A percentile compares a stretch with the other conserved stretches of the same genome.
These are phyloP conservation scores for Drosophila tani DNA, from an alignment of 1,140 invertebrate genomes.

Conservation along the genomic window DNA sequence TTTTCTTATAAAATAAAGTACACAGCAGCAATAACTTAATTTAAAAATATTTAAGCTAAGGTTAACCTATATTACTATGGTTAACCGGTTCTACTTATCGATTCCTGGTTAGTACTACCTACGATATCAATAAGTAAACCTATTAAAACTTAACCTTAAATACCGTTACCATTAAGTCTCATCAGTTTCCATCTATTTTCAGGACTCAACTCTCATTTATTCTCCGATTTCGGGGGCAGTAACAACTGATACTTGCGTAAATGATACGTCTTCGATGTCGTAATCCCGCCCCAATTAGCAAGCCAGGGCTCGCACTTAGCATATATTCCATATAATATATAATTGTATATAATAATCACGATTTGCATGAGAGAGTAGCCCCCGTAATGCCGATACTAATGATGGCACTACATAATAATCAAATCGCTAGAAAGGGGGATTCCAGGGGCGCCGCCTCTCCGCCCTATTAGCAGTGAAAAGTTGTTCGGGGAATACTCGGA, in stretches of 20 bases:
- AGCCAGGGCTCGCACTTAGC: neutral
- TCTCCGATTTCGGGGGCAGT: neutral
- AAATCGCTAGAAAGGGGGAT: conserved; percentile 10
- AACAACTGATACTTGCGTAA: neutral
- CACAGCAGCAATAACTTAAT: too few species aligned
- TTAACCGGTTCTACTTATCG: too few species aligned
- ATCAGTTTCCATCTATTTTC: neutral
- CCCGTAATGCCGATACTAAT: conserved; percentile 2
- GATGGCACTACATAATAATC: conserved; percentile 38
- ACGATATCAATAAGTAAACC: too few species aligned
- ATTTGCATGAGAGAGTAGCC: conserved; percentile 10
- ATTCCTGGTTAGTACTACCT: too few species aligned
- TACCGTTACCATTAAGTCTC: too few species aligned
- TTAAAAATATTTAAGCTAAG: too few species aligned
- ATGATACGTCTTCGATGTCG: neutral
- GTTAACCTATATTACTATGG: too few species aligned
- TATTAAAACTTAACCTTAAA: too few species aligned
- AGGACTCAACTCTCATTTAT: too few species aligned
- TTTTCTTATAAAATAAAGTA: too few species aligned
- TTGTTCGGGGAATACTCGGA: conserved; percentile 40
- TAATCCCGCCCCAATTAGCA: conserved; percentile 8
- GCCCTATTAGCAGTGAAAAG: conserved; percentile 50
- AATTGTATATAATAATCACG: conserved; percentile 10
- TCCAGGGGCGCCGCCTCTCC: neutral
- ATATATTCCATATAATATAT: conserved; percentile 3